Evolutionary conservation across 1,140 invertebrate species (phyloP), one percentile per base, ranked within the genome.

Genomic region (Xylocopa sonorina): DNA sequence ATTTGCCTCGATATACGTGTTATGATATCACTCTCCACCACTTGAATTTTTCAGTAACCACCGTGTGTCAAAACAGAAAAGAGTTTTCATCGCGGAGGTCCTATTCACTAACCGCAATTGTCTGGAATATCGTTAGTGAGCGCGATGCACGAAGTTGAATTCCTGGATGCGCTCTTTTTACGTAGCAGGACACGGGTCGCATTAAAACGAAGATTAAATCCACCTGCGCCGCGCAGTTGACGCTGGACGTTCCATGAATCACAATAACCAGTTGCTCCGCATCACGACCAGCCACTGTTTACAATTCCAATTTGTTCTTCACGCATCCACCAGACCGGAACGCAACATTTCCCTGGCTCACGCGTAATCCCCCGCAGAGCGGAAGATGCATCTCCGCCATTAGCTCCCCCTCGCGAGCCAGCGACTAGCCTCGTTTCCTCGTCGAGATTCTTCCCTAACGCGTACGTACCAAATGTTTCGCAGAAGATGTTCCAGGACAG

Each of bases 161-260:
- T n/a, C 21, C 12, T 43, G 10, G 4, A 0, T n/a, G 14, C 18
- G 21, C 12, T 21, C 29, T 34, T 62, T 50, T 50, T 12, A 1
- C 57, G 9, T 12, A 21, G 12, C 18, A 18, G 18, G 34, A 14
- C 16, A 9, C 3, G n/a, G 21, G n/a, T 16, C 32, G 21, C 50
- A 18, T 41, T 43, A 41, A 46, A 73, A 18, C 14, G 16, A 29
- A 75, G 60, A 75, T 75, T 75, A 75, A 62, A 64, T 75, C 55
- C 14, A 38, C n/a, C 7, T 7, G 9, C 32, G 27, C 5, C 3
- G n/a, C 21, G 10, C 18, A 38, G 43, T 48, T 34, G 32, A 21
- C n/a, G n/a, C 57, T 38, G 53, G 34, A 6, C 24, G 60, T n/a
- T 63, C 41, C 60, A 63, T 55, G 34, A 64, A 41, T 66, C 62